These are phyloP conservation scores for Eucera pruinosa DNA, from an alignment of 2,888 invertebrate species.

Conservation along the genomic window DNA sequence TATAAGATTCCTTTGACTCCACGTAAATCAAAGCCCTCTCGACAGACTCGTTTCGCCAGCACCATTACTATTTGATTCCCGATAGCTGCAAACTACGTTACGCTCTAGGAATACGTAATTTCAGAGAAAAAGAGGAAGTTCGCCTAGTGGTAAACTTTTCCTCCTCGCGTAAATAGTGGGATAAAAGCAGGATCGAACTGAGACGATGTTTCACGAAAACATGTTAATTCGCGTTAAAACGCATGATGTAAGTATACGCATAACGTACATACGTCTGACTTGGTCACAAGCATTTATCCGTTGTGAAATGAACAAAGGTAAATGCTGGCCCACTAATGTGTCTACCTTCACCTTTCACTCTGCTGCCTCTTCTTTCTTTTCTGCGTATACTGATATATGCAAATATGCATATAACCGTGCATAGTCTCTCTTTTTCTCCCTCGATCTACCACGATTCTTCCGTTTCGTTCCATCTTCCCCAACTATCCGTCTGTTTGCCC, in stretches of 20 bases:
- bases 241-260: background rate
- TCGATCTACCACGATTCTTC: slow-evolving; percentile 1
- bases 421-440: slow-evolving; percentile 6
- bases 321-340: slow-evolving; percentile 65
- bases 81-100: slow-evolving; percentile 15
- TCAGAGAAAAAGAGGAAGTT: background rate
- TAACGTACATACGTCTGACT: background rate
- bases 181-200: background rate
- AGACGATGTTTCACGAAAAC: background rate
- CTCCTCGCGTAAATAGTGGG: background rate
- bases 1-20: slow-evolving; percentile 48
- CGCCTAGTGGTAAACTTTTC: background rate
- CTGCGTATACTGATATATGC: background rate
- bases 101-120: slow-evolving; percentile 14
- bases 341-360: slow-evolving; percentile 53
- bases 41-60: background rate
- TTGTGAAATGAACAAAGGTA: slow-evolving; percentile 63
- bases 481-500: slow-evolving; percentile 8
- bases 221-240: slow-evolving; percentile 23
- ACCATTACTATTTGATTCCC: slow-evolving; percentile 19
- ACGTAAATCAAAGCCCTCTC: background rate
- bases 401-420: background rate
- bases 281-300: slow-evolving; percentile 36
- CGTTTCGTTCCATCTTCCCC: background rate
- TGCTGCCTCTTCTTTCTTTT: background rate